Evolutionary conservation across 2,888 invertebrate species (phyloP).

Genomic region (Cerceris rybyensis): DNA sequence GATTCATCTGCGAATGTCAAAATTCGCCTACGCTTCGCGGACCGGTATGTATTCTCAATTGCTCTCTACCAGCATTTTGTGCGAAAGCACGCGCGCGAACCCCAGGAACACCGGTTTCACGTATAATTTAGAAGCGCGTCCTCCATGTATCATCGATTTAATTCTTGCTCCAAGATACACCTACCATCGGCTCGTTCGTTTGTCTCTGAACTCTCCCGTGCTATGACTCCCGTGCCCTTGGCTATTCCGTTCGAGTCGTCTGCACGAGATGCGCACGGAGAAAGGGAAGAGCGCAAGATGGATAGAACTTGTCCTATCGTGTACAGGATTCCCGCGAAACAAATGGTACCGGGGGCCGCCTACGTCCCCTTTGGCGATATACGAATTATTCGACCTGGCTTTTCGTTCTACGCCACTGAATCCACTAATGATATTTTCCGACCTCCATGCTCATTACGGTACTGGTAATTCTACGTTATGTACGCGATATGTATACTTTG

Average conservation of each 20-base stretch:
- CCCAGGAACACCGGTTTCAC: constrained; percentile 38
- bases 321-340: constrained; percentile 57
- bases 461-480: background rate
- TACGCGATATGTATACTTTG: background rate
- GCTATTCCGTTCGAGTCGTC: constrained; percentile 44
- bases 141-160: constrained; percentile 51
- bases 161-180: constrained; percentile 38
- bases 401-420: constrained; percentile 68
- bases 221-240: constrained; percentile 41
- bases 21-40: constrained; percentile 47
- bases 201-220: constrained; percentile 27
- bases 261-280: constrained; percentile 36
- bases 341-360: constrained; percentile 68
- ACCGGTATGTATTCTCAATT: constrained; percentile 13
- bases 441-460: constrained; percentile 20
- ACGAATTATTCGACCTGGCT: constrained; percentile 64
- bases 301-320: constrained; percentile 67
- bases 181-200: constrained; percentile 15
- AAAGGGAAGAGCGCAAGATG: constrained; percentile 63
- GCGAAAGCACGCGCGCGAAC: background rate
- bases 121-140: constrained; percentile 50
- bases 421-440: constrained; percentile 65
- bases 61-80: constrained; percentile 2
- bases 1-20: constrained; percentile 49
- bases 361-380: constrained; percentile 62